These are phyloP conservation scores for Cantharis flavilabris DNA, from an alignment of 2,888 invertebrate species.

Conservation along the genomic window DNA sequence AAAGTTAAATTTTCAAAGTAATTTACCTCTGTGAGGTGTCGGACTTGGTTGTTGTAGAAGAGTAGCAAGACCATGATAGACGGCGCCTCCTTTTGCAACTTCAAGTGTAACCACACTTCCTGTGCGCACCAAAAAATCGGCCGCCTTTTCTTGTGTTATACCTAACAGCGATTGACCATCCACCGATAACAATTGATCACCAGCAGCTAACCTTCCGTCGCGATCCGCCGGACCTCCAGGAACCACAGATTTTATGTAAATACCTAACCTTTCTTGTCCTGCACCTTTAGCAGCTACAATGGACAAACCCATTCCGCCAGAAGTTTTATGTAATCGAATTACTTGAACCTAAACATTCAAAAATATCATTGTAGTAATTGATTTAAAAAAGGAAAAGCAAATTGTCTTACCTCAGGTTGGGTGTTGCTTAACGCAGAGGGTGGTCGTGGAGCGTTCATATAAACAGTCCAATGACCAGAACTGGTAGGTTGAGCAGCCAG, in stretches of 20 bases:
- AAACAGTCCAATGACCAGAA: conserved; percentile 94
- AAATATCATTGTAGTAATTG: neutral
- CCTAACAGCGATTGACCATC: conserved; percentile 84
- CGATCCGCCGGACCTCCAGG: conserved; percentile 90
- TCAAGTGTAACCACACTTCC: conserved; percentile 92
- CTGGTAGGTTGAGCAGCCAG: conserved; percentile 90
- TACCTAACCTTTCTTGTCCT: conserved; percentile 73
- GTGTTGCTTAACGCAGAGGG: conserved; percentile 53
- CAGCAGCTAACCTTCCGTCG: conserved; percentile 93
- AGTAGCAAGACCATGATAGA: conserved; percentile 94
- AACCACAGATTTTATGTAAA: conserved; percentile 98
- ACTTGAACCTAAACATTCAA: conserved; percentile 63
- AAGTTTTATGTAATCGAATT: conserved; percentile 90
- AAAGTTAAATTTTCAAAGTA: neutral
- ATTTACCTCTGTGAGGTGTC: conserved; percentile 73
- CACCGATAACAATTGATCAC: conserved; percentile 95
- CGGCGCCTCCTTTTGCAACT: conserved; percentile 97
- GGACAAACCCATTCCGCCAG: conserved; percentile 96
- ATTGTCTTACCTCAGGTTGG: conserved; percentile 51
- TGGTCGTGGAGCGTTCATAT: conserved; percentile 67
- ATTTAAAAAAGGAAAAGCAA: neutral
- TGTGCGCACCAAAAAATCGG: conserved; percentile 92
- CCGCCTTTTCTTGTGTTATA: conserved; percentile 86
- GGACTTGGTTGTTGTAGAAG: conserved; percentile 90
- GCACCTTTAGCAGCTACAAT: conserved; percentile 92